These are phyloP conservation scores for Corythornis vintsioides DNA, from an alignment of 2,113 vertebrate species.

Conservation along the genomic window DNA sequence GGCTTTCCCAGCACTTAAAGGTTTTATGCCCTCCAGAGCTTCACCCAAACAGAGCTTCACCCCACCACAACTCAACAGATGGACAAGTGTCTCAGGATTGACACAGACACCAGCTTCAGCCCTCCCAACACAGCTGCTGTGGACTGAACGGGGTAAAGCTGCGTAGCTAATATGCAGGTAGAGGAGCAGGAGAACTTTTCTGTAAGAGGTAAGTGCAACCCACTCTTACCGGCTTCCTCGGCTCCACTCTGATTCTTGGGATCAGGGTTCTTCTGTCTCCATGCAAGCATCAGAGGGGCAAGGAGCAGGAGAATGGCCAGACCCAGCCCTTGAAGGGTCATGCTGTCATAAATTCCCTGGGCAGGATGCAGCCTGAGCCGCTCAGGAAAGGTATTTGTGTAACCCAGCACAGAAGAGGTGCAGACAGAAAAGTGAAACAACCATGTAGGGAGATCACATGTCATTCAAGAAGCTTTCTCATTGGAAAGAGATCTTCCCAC, in stretches of 20 bases:
- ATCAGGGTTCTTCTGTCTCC: accelerated
- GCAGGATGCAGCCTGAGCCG: accelerated
- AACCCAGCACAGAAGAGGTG: accelerated
- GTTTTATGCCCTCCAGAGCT: background rate
- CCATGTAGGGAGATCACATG: background rate
- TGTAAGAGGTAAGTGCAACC: background rate
- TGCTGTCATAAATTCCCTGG: accelerated
- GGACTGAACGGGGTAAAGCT: accelerated
- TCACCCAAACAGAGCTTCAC: background rate
- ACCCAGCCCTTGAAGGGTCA: background rate
- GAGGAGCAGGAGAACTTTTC: background rate
- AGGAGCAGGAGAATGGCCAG: background rate
- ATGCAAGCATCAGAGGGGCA: background rate
- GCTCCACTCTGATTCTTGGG: background rate
- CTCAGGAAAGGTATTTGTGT: background rate
- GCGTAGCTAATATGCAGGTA: accelerated
- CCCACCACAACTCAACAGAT: too few relatives aligned
- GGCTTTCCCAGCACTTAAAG: background rate
- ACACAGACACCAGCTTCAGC: background rate
- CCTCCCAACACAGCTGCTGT: background rate
- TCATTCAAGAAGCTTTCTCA: conserved; percentile 19
- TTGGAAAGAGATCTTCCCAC: background rate
- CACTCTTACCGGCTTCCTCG: background rate
- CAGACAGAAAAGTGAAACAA: background rate
- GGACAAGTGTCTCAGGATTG: background rate